Percentiles rank a stretch among this genome's conserved stretches.
phyloP scores from a whole-genome alignment of 2,797 vertebrate species.

The Miopithecus talapoin region DNA sequence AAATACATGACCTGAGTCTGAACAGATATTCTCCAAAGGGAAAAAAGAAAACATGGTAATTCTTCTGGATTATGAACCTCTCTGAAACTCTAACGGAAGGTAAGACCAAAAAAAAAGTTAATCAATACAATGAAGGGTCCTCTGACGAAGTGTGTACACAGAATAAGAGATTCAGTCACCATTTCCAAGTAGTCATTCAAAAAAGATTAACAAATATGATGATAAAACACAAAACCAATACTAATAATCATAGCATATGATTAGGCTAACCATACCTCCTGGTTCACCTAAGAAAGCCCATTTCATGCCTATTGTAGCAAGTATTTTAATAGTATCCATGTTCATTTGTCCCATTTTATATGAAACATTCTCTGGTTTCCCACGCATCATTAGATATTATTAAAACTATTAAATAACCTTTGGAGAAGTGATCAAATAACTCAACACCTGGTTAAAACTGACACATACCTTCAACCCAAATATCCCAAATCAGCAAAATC shows the following conservation, averaged over 20 bases:
- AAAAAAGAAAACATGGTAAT: not conserved
- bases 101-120: not conserved
- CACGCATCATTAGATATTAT: not conserved
- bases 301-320: not conserved
- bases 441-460: not conserved
- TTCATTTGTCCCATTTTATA: not conserved
- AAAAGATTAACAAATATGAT: not conserved
- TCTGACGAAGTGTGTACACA: not conserved
- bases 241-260: not conserved
- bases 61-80: not conserved
- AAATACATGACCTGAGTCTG: not conserved
- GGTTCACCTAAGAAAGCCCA: not conserved
- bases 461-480: not conserved
- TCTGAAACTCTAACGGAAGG: slow-evolving; percentile 8
- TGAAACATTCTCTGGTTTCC: not conserved
- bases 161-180: not conserved
- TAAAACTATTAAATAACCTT: not conserved
- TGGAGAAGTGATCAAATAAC: not conserved
- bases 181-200: not conserved
- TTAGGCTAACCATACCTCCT: not conserved
- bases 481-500: not conserved
- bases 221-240: not conserved
- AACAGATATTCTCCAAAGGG: not conserved
- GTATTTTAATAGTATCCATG: not conserved
- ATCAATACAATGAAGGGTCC: not conserved